phyloP scores from a whole-genome alignment of 1,140 invertebrate species.

The Formica exsecta region DNA sequence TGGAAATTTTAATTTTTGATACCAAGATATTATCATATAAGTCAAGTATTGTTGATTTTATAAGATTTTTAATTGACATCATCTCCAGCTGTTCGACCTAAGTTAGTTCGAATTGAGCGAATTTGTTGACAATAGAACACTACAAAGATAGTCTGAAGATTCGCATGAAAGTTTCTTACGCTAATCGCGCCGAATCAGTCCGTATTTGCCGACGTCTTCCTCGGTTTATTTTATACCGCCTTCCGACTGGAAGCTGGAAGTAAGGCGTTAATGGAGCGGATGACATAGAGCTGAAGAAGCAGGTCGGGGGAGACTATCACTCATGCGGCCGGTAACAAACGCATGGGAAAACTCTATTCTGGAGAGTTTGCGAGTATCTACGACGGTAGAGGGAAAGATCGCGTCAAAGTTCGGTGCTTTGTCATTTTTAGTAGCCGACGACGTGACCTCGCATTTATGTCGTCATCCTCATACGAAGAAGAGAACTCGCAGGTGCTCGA shows the following conservation, averaged over 20 bases:
- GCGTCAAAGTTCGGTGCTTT: constrained; percentile 56
- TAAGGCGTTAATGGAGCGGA: constrained; percentile 58
- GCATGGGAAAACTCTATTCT: constrained; percentile 48
- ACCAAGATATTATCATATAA: not conserved
- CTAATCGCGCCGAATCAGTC: constrained; percentile 40
- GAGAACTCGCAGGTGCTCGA: not conserved
- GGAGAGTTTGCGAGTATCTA: constrained; percentile 9
- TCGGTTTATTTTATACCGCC: constrained; percentile 32
- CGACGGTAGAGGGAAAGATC: not conserved
- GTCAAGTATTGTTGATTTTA: not conserved
- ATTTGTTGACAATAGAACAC: constrained; percentile 20
- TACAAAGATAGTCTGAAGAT: constrained; percentile 2
- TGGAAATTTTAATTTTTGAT: not conserved
- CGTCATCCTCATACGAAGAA: constrained; percentile 18
- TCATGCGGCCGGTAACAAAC: constrained; percentile 54
- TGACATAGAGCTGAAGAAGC: constrained; percentile 38
- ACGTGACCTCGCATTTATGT: constrained; percentile 46
- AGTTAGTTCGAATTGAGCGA: not conserved
- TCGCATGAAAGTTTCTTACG: constrained; percentile 3
- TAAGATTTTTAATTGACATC: not conserved
- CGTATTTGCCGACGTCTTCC: constrained; percentile 35
- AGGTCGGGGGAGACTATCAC: constrained; percentile 22
- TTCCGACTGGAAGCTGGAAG: constrained; percentile 34
- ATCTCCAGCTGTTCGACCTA: not conserved
- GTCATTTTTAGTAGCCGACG: constrained; percentile 58